phyloP scores from a whole-genome alignment of 2,888 invertebrate genomes.

The Pedicia rivosa region DNA sequence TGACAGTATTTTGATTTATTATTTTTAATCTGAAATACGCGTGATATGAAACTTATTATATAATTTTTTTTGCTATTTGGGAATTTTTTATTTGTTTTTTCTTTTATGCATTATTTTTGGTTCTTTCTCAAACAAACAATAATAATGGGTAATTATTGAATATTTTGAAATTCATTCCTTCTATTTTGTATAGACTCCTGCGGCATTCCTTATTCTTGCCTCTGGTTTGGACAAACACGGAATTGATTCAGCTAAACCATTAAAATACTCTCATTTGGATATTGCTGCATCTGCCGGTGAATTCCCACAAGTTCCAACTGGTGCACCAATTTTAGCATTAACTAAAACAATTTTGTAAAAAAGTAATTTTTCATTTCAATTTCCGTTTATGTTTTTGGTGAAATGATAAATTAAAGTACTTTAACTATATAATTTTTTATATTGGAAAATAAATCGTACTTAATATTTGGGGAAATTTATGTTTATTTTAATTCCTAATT shows the following conservation, averaged over 20 bases:
- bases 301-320: slow-evolving; percentile 56
- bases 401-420: no score
- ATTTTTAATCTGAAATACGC: no score
- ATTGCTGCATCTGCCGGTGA: slow-evolving; percentile 64
- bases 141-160: no score
- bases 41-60: no score
- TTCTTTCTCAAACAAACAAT: slow-evolving; percentile 42
- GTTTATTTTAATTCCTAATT: no score
- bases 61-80: no score
- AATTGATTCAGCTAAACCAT: slow-evolving; percentile 39
- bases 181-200: slow-evolving; percentile 42
- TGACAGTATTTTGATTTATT: no score
- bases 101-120: slow-evolving; percentile 58
- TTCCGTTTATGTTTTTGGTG: neutral
- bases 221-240: slow-evolving; percentile 71
- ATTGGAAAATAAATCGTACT: no score
- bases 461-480: no score
- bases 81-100: slow-evolving; percentile 71
- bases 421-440: no score
- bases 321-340: slow-evolving; percentile 54
- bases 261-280: slow-evolving; percentile 70
- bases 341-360: slow-evolving; percentile 31
- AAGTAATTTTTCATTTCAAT: slow-evolving; percentile 1
- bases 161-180: slow-evolving; percentile 16
- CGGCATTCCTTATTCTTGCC: slow-evolving; percentile 71